Percentiles rank a stretch among this genome's conserved stretches.
phyloP scores from a whole-genome alignment of 2,113 vertebrate genomes.

The Pituophis catenifer region DNA sequence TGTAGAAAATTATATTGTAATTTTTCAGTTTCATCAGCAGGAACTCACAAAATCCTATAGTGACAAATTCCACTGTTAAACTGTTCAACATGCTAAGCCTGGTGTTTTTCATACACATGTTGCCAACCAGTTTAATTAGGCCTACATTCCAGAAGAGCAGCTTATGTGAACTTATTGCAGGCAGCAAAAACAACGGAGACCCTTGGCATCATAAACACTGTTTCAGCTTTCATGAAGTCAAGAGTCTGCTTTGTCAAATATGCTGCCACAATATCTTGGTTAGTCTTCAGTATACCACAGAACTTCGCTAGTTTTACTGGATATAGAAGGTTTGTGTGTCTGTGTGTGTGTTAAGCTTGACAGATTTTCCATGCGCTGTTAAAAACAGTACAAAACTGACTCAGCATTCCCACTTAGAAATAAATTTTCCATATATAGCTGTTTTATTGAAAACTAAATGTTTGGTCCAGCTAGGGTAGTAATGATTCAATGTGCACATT shows the following conservation, averaged over 20 bases:
- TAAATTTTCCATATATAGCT: background rate
- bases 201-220: background rate
- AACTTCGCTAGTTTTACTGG: background rate
- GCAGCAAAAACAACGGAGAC: background rate
- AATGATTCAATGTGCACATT: background rate
- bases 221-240: background rate
- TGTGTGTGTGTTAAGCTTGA: background rate
- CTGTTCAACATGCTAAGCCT: background rate
- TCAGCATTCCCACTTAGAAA: constrained; percentile 12
- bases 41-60: background rate
- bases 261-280: background rate
- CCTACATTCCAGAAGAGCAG: constrained; percentile 2
- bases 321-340: background rate
- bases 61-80: background rate
- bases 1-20: background rate
- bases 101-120: background rate
- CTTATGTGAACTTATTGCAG: background rate
- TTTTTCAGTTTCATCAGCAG: background rate
- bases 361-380: background rate
- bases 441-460: background rate
- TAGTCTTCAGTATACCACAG: background rate
- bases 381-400: background rate
- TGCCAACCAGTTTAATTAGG: constrained; percentile 8
- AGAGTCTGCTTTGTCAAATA: background rate
- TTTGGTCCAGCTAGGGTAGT: background rate